These are phyloP conservation scores for Sebastes glaucus DNA, from an alignment of 2,797 vertebrate species.

Conservation along the genomic window DNA sequence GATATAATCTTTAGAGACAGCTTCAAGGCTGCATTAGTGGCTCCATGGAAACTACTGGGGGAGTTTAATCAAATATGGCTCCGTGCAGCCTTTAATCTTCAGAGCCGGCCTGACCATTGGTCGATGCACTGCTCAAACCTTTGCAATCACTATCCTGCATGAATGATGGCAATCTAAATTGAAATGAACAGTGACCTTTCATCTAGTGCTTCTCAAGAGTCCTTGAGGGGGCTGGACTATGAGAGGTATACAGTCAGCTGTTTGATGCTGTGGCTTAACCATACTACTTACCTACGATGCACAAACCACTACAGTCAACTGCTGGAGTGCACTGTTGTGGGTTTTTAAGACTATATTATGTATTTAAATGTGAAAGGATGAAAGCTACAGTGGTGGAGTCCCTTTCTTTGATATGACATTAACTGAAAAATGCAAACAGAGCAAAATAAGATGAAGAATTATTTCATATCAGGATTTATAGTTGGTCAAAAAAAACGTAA, in stretches of 20 bases:
- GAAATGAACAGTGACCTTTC: conserved; percentile 67
- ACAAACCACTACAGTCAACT: neutral
- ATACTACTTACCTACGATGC: neutral
- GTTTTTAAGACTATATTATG: neutral
- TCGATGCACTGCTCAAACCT: conserved; percentile 48
- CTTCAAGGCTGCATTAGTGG: conserved; percentile 36
- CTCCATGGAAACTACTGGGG: conserved; percentile 59
- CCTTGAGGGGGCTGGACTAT: conserved; percentile 7
- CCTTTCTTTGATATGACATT: neutral
- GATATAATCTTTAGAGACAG: conserved; percentile 41
- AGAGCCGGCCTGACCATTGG: conserved; percentile 30
- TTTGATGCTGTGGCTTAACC: neutral
- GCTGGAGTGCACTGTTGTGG: neutral
- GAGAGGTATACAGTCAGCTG: neutral
- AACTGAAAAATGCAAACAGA: neutral
- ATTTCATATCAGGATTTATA: neutral
- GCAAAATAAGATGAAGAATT: neutral
- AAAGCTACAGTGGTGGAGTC: neutral
- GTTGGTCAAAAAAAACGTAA: neutral
- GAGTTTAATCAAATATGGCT: conserved; percentile 70
- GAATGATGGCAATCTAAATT: conserved; percentile 63
- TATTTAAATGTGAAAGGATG: neutral
- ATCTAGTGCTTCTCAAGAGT: conserved; percentile 37
- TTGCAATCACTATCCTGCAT: conserved; percentile 51
- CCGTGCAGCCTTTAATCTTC: conserved; percentile 64